phyloP scores from a whole-genome alignment of 2,797 vertebrate species.

The Euphonia xanthogaster region DNA sequence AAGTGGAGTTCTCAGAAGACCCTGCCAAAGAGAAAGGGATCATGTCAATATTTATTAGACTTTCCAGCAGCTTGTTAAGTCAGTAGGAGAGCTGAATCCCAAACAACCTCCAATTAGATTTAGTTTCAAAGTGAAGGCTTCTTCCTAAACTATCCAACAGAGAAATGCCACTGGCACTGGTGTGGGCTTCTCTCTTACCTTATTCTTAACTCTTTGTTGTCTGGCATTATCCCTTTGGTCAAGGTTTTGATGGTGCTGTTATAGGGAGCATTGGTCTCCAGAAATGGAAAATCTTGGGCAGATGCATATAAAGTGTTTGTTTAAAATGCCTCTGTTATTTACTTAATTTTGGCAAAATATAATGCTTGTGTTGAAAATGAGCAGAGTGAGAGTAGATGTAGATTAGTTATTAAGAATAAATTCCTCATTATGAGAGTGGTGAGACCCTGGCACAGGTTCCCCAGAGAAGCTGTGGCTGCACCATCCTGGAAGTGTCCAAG shows the following conservation, averaged over 20 bases:
- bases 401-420: not conserved
- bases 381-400: not conserved
- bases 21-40: not conserved
- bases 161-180: not conserved
- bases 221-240: not conserved
- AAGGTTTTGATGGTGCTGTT: not conserved
- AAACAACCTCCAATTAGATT: constrained; percentile 53
- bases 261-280: not conserved
- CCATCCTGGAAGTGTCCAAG: not conserved
- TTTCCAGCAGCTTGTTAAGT: constrained; percentile 38
- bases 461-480: not conserved
- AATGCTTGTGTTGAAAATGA: not conserved
- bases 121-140: constrained; percentile 23
- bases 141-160: not conserved
- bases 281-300: not conserved
- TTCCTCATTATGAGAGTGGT: not conserved
- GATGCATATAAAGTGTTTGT: fast-evolving
- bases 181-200: not conserved
- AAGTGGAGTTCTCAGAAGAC: not conserved
- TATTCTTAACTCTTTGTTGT: not conserved
- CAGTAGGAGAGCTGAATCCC: constrained; percentile 47
- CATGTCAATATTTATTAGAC: constrained; percentile 57
- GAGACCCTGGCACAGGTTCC: fast-evolving
- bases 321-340: fast-evolving
- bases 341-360: not conserved